These are phyloP conservation scores for Acromyrmex charruanus DNA, from an alignment of 1,140 invertebrate genomes.

Conservation along the genomic window DNA sequence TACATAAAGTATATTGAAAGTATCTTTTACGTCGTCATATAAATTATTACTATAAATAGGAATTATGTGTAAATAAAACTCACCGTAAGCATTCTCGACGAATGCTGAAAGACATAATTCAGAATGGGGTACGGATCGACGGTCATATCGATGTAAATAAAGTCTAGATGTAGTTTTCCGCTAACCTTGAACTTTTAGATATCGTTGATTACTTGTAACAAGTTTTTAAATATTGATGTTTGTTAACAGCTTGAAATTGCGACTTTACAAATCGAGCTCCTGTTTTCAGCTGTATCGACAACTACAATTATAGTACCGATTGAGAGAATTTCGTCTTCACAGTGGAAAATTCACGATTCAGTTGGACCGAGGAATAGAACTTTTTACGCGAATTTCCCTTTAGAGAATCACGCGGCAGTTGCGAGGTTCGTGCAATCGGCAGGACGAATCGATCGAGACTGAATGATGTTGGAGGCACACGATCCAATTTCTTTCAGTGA, in stretches of 20 bases:
- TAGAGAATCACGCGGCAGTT: neutral
- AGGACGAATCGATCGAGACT: constrained; percentile 60
- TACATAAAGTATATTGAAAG: neutral
- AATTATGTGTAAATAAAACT: constrained; percentile 53
- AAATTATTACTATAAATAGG: neutral
- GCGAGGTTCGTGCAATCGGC: neutral
- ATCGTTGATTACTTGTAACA: neutral
- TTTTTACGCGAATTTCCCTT: neutral
- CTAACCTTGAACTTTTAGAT: neutral
- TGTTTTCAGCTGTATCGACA: neutral
- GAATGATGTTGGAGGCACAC: constrained; percentile 1
- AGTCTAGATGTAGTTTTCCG: neutral
- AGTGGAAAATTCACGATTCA: neutral
- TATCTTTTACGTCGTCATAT: neutral
- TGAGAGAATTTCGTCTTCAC: neutral
- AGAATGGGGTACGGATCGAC: constrained; percentile 77
- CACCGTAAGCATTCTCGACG: constrained; percentile 84
- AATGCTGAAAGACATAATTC: constrained; percentile 84
- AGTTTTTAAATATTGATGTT: neutral
- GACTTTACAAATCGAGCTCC: neutral
- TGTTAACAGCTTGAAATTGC: neutral
- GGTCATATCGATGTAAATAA: constrained; percentile 67
- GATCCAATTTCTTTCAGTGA: constrained; percentile 51
- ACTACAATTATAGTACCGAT: neutral
- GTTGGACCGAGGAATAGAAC: neutral